These are phyloP conservation scores for Leptocoma aspasia DNA, from an alignment of 2,113 vertebrate genomes.

Conservation along the genomic window DNA sequence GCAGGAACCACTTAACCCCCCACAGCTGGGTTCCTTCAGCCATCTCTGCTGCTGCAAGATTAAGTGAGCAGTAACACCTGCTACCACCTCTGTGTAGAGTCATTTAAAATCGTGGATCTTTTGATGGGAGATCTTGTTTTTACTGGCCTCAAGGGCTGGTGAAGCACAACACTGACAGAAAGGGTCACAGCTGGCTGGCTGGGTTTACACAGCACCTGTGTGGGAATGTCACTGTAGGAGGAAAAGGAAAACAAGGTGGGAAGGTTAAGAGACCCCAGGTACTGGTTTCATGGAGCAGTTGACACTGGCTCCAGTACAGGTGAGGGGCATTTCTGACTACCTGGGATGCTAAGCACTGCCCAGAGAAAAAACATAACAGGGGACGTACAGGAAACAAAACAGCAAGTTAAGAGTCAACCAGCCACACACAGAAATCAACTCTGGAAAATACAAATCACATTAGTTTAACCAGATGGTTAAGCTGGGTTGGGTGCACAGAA, in stretches of 20 bases:
- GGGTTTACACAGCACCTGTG: rapidly evolving
- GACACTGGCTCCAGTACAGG: neutral
- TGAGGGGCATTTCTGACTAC: neutral
- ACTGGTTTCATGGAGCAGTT: neutral
- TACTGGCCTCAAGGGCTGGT: neutral
- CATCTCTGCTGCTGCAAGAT: neutral
- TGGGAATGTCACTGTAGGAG: neutral
- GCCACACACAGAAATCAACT: neutral
- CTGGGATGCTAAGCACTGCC: neutral
- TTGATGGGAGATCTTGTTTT: neutral
- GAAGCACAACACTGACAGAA: neutral
- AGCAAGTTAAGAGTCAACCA: neutral
- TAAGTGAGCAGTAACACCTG: neutral
- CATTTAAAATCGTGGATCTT: neutral
- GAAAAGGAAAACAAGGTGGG: neutral
- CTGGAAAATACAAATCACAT: neutral
- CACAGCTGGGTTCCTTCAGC: neutral
- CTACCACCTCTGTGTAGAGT: neutral
- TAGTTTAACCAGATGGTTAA: neutral
- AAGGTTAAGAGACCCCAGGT: neutral
- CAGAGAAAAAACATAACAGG: neutral
- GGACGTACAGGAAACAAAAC: neutral
- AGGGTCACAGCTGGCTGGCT: neutral
- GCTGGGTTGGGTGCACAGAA: neutral
- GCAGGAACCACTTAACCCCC: neutral